Evolutionary conservation across 2,888 invertebrate species (phyloP).

Genomic region (Polymixis lichenea): DNA sequence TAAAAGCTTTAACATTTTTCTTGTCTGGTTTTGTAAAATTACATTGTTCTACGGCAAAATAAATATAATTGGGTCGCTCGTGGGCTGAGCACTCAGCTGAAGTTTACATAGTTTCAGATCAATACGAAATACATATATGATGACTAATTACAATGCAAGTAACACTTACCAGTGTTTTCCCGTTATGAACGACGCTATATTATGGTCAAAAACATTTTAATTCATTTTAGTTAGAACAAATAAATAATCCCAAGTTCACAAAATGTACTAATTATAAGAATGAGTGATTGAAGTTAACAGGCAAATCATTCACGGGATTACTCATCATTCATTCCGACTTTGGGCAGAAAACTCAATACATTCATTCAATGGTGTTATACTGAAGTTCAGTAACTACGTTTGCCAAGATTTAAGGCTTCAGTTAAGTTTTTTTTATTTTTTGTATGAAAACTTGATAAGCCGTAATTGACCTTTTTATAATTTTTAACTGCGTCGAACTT

Average conservation of each 20-base stretch:
- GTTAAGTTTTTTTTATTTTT: not conserved
- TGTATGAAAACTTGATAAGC: fast-evolving
- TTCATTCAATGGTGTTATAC: slow-evolving; percentile 32
- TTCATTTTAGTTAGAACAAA: slow-evolving; percentile 47
- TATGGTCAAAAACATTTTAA: slow-evolving; percentile 50
- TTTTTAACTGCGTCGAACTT: not conserved
- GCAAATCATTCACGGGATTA: slow-evolving; percentile 52
- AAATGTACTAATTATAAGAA: slow-evolving; percentile 54
- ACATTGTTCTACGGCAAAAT: slow-evolving; percentile 14
- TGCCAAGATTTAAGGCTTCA: fast-evolving
- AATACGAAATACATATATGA: not conserved
- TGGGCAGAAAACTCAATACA: slow-evolving; percentile 18
- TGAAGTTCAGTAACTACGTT: slow-evolving; percentile 29
- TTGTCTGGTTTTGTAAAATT: not conserved
- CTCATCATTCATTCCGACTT: slow-evolving; percentile 62
- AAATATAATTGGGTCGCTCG: slow-evolving; percentile 63
- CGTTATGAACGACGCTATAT: slow-evolving; percentile 21
- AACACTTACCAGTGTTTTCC: slow-evolving; percentile 67
- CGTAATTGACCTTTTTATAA: fast-evolving
- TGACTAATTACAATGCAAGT: not conserved
- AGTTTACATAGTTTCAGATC: slow-evolving; percentile 45
- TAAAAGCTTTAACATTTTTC: not conserved
- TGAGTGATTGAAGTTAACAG: slow-evolving; percentile 23
- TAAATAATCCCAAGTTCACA: slow-evolving; percentile 29
- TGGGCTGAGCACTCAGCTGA: slow-evolving; percentile 53